Evolutionary conservation across 1,140 invertebrate species (phyloP).

Genomic region (Berghia stephanieae): DNA sequence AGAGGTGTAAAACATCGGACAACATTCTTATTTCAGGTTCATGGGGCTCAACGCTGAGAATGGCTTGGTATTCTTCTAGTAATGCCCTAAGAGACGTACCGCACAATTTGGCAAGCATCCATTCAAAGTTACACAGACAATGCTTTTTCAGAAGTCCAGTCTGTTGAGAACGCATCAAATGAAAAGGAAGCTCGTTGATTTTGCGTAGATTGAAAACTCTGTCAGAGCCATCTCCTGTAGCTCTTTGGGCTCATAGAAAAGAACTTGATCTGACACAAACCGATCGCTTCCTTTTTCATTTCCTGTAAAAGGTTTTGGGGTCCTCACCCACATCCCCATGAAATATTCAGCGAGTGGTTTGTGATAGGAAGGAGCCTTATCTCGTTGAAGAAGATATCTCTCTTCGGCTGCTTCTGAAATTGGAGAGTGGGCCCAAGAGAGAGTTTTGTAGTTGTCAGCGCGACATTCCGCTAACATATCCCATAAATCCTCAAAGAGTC

Average conservation of each 20-base stretch:
- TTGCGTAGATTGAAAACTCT: conserved; percentile 81
- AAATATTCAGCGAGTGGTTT: conserved; percentile 72
- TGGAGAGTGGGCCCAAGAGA: conserved; percentile 73
- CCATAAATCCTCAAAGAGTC: conserved; percentile 73
- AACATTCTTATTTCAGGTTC: conserved; percentile 91
- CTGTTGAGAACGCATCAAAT: conserved; percentile 80
- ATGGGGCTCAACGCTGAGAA: conserved; percentile 74
- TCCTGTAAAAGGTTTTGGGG: conserved; percentile 51
- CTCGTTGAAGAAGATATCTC: conserved; percentile 68
- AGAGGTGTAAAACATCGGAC: conserved; percentile 89
- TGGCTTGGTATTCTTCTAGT: conserved; percentile 93
- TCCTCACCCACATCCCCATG: conserved; percentile 52
- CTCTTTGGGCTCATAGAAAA: conserved; percentile 79
- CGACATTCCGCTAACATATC: conserved; percentile 75
- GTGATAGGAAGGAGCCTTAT: conserved; percentile 66
- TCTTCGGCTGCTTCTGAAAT: conserved; percentile 71
- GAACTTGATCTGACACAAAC: conserved; percentile 47
- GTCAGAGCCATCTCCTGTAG: conserved; percentile 68
- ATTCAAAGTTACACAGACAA: conserved; percentile 97
- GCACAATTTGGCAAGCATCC: conserved; percentile 94
- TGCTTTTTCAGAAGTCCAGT: conserved; percentile 91
- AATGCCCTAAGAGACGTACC: conserved; percentile 90
- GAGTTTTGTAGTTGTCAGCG: conserved; percentile 72
- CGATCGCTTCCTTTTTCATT: conserved; percentile 52
- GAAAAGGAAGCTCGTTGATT: conserved; percentile 83